Base-by-base conservation (phyloP, 2,888 invertebrate genomes). In the Apamea anceps region DNA sequence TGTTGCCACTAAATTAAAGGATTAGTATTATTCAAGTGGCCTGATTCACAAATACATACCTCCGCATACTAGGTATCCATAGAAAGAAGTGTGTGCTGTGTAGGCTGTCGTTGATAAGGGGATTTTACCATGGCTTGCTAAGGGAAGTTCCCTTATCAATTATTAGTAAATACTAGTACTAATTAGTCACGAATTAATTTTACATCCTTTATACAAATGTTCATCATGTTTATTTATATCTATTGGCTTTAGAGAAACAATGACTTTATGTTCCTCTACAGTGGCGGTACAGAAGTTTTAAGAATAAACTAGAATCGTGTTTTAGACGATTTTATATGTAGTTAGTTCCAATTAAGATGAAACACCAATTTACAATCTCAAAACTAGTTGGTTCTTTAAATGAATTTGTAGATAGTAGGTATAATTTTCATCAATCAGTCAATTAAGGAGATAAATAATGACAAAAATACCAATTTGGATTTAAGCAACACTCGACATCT, bases 311-410 rank as follows among this genome's bases (percentile, higher is more conserved):
- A n/a, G n/a, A 28, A 1, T 15, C n/a, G 4, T 15, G 8, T 66
- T 18, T 74, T 28, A 25, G 7, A 18, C 15, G 18, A 48, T 60
- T n/a, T 13, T 21, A 28, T 45, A 32, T 32, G 32, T 32, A n/a
- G 42, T 77, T 51, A 66, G 18, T 7, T 42, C 8, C 81, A 81
- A 71, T 84, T 84, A 45, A 71, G 42, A 71, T 54, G 13, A 37
- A 67, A 25, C 51, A 45, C 18, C 54, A 67, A 77, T 84, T 71
- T 51, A 21, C 28, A 32, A 77, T 68, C 62, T 15, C 32, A 25
- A 18, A 75, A 63, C 82, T 37, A 63, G 28, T 71, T 45, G 18
- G 25, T 54, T 15, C 13, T 28, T 66, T 42, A 28, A 54, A 79
- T 48, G n/a, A 81, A 57, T 67, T 80, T 79, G 48, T 67, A 15